Evolutionary conservation across 92 coral and sea anemone species (phyloP).

Genomic region (Palythoa grandiflora): DNA sequence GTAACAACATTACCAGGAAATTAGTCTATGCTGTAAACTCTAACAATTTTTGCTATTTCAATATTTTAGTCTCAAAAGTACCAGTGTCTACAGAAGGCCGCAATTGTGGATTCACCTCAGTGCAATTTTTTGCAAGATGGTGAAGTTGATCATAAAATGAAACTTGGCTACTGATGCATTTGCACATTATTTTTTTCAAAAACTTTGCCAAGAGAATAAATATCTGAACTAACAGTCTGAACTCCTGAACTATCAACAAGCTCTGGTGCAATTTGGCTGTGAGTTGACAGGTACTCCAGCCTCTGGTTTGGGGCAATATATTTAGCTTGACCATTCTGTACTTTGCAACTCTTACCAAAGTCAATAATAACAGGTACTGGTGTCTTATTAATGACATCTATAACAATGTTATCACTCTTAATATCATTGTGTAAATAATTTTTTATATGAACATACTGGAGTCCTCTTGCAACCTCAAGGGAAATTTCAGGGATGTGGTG

Average conservation of each 20-base stretch:
- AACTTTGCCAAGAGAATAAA: slow-evolving; percentile 40
- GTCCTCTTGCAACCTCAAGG: slow-evolving; percentile 47
- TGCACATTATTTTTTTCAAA: neutral
- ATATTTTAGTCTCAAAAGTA: neutral
- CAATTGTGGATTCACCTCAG: neutral
- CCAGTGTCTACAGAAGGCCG: slow-evolving; percentile 36
- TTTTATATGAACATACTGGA: slow-evolving; percentile 50
- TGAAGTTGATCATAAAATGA: neutral
- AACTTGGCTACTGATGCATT: neutral
- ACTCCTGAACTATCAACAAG: slow-evolving; percentile 26
- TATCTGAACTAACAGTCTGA: slow-evolving; percentile 44
- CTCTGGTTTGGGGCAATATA: neutral
- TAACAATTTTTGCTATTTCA: neutral
- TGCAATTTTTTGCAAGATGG: slow-evolving; percentile 31
- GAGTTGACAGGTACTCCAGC: neutral
- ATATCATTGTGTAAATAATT: slow-evolving; percentile 61
- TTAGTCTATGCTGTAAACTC: neutral
- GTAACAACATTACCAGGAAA: neutral
- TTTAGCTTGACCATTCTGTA: slow-evolving; percentile 31
- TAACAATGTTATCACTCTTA: slow-evolving; percentile 56
- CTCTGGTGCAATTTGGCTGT: slow-evolving; percentile 58
- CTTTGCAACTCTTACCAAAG: slow-evolving; percentile 63
- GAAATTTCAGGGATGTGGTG: slow-evolving; percentile 27
- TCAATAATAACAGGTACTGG: slow-evolving; percentile 55
- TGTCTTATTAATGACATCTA: slow-evolving; percentile 39